Conservation (phyloP, 2,888 invertebrate species). For the Cephus pygmeus region DNA sequence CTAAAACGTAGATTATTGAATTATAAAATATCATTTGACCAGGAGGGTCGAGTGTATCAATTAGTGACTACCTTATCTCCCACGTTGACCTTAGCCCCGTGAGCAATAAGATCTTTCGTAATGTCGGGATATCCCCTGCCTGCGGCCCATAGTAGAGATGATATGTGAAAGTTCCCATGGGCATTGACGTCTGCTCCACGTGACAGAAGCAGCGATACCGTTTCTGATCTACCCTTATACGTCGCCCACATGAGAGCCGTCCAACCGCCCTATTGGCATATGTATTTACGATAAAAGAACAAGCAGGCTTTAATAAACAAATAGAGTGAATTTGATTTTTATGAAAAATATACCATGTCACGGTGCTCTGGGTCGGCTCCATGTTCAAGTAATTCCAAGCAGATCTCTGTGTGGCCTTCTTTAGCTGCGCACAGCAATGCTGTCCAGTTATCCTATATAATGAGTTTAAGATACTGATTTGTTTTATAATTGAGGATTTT, state of each 20-base stretch:
- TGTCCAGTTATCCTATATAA: constrained; percentile 86
- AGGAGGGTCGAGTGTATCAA: background rate
- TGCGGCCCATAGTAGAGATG: constrained; percentile 93
- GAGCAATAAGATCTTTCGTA: constrained; percentile 82
- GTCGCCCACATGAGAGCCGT: constrained; percentile 97
- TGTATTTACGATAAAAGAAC: background rate
- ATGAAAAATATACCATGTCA: constrained; percentile 75
- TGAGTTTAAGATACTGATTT: background rate
- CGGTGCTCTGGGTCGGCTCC: constrained; percentile 88
- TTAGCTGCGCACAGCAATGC: constrained; percentile 91
- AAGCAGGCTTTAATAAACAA: background rate
- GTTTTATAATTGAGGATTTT: background rate
- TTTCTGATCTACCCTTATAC: constrained; percentile 87
- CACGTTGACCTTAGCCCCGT: constrained; percentile 93
- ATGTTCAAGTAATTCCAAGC: constrained; percentile 84
- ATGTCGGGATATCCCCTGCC: constrained; percentile 91
- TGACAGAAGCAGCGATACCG: constrained; percentile 82
- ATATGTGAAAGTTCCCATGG: constrained; percentile 94
- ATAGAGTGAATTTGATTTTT: background rate
- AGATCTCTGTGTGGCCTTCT: constrained; percentile 86
- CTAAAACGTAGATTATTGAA: constrained; percentile 59
- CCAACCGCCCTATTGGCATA: constrained; percentile 86
- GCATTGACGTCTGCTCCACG: constrained; percentile 94
- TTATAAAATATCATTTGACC: background rate
- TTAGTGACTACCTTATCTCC: constrained; percentile 80